Evolutionary conservation across 2,888 invertebrate species (phyloP).

Genomic region (Microctonus hyperodae): DNA sequence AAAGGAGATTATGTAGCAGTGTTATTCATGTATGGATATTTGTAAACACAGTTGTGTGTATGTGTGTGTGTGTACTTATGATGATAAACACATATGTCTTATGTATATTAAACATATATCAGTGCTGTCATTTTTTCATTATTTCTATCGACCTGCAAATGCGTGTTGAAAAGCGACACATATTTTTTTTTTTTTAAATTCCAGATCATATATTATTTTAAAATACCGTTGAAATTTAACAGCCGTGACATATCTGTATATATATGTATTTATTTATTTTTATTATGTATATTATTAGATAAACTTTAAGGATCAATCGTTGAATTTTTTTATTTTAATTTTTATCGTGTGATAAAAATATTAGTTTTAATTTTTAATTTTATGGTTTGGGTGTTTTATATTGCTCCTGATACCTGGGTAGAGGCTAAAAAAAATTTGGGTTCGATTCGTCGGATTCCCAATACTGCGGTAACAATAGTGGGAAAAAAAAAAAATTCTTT

Average conservation of each 20-base stretch:
- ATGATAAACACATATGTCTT: background rate
- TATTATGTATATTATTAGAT: background rate
- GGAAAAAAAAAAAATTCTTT: no score
- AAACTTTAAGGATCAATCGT: background rate
- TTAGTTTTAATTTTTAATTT: no score
- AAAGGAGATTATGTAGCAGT: background rate
- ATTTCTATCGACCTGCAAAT: background rate
- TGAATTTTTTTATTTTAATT: background rate
- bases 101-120: background rate
- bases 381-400: no score
- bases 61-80: no score
- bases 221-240: background rate
- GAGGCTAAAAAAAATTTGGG: no score
- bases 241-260: background rate
- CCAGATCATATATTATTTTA: background rate
- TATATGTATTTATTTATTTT: background rate
- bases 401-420: no score
- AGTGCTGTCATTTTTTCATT: background rate
- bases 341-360: background rate
- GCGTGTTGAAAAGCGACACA: background rate
- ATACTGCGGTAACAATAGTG: no score
- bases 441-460: no score
- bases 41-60: background rate
- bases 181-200: background rate
- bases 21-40: background rate